Base-by-base conservation (phyloP, 2,888 invertebrate species). In the Drosophila anceps region DNA sequence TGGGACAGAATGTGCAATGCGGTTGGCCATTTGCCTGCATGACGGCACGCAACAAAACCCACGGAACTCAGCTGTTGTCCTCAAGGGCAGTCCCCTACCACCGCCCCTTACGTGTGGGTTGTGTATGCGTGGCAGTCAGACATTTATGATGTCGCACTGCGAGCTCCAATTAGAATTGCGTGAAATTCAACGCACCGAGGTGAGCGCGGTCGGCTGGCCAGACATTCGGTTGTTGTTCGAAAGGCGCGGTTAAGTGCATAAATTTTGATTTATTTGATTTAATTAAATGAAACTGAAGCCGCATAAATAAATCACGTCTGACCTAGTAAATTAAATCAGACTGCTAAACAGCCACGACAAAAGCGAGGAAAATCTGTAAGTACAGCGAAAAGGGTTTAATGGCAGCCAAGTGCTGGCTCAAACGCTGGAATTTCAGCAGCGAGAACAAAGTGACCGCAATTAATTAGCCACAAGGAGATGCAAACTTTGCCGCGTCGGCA, bases 391-490 rank as follows among this genome's bases (percentile, higher is more conserved):
- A 79, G 77, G 88, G 76, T 76, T 88, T 85, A 83, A 83, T 76
- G 64, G 62, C 67, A 54, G 72, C 64, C 79, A 85, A 84, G 75
- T 75, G 72, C 59, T 75, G 73, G 74, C 78, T 67, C 69, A 79
- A 82, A 69, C 82, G 72, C 64, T 70, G 71, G 64, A 76, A 84
- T 71, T 75, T 73, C 43, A 60, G 44, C 69, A 67, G 44, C 69
- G 72, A 46, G 65, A 69, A 74, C 60, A 80, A 81, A 87, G 72
- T 79, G 90, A 90, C 90, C 87, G 88, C 90, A 87, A 87, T 87
- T 87, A 87, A 87, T 87, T 88, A 90, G 71, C 67, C 77, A 70
- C 85, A 85, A 81, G 81, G 59, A 81, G 63, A 73, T 58, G 75
- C 43, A 59, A 59, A 41, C 61, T 70, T 67, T n/a, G 75, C 75